Evolutionary conservation across 2,888 invertebrate species (phyloP).

Genomic region (Drosophila paracracens): DNA sequence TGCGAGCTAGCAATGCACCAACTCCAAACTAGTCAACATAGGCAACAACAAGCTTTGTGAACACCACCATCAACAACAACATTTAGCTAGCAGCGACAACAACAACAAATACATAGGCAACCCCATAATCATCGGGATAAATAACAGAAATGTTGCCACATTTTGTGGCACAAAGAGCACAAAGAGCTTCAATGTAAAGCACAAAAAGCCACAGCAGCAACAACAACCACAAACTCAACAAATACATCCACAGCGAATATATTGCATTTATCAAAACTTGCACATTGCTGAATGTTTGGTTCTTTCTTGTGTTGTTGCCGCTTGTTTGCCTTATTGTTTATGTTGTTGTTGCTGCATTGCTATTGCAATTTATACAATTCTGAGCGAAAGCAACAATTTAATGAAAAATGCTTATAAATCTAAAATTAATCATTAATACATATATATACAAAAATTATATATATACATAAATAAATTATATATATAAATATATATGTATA

Average conservation of each 20-base stretch:
- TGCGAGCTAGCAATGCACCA: conserved; percentile 83
- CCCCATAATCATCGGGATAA: conserved; percentile 25
- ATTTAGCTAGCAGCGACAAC: conserved; percentile 40
- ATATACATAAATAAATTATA: background rate
- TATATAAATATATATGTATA: background rate
- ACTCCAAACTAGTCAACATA: conserved; percentile 63
- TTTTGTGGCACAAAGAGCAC: conserved; percentile 59
- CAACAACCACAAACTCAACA: conserved; percentile 23
- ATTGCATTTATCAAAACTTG: conserved; percentile 68
- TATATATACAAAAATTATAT: conserved; percentile 1
- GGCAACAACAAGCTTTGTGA: conserved; percentile 48
- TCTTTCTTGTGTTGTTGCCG: conserved; percentile 36
- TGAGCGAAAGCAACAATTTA: conserved; percentile 39
- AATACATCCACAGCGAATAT: conserved; percentile 36
- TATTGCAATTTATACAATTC: conserved; percentile 62
- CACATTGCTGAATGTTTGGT: conserved; percentile 51
- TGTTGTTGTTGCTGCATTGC: conserved; percentile 53
- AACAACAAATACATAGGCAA: conserved; percentile 42
- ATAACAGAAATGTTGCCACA: conserved; percentile 39
- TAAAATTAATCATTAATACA: conserved; percentile 35
- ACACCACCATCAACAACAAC: conserved; percentile 40
- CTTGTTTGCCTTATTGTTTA: conserved; percentile 31
- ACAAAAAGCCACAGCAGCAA: conserved; percentile 46
- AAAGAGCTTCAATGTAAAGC: conserved; percentile 61
- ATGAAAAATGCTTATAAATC: conserved; percentile 55